Evolutionary conservation across 2,888 invertebrate species (phyloP), one percentile per base, ranked within the genome.

Genomic region (Ectemnius continuus): DNA sequence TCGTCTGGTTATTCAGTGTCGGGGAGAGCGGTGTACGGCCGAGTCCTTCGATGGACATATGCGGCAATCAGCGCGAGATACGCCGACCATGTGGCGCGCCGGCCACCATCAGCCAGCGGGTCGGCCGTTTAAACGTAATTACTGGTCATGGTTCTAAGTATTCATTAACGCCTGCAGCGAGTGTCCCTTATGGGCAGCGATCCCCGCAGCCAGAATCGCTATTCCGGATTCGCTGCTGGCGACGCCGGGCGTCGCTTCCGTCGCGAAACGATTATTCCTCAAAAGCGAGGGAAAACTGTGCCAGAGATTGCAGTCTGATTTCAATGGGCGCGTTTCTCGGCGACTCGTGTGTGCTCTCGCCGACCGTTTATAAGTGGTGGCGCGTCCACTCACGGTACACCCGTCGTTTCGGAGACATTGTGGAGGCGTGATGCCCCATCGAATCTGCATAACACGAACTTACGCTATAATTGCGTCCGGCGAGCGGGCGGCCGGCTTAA

Each of bases 141-240:
- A 81, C 80, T 78, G 78, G 77, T 79, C 79, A 77, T 76, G 80
- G 73, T 79, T 76, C 72, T 77, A 77, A 79, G 77, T 81, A 82
- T 85, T 85, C 83, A 82, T 85, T 84, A 85, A 84, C 81, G 67
- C 64, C 48, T 66, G 59, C 46, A 65, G 67, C 72, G 69, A 57
- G 68, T 68, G 71, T 69, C 62, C 76, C 69, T 70, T 63, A 72
- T 67, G 66, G 57, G 62, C 63, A 61, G 47, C 59, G 60, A 66
- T 69, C 68, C 70, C 73, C 70, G 63, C 73, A 66, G 73, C 63
- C 71, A 66, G 61, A 48, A 63, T 69, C 56, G 68, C 67, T 67
- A 67, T 47, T 52, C n/a, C 52, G n/a, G 16, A 52, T 13, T 52
- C 8, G 52, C 52, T 52, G 52, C 52, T 14, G 36, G 52, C 52